Base-by-base conservation (phyloP, 2,797 vertebrate species). In the Micropoecilia bifurca region DNA sequence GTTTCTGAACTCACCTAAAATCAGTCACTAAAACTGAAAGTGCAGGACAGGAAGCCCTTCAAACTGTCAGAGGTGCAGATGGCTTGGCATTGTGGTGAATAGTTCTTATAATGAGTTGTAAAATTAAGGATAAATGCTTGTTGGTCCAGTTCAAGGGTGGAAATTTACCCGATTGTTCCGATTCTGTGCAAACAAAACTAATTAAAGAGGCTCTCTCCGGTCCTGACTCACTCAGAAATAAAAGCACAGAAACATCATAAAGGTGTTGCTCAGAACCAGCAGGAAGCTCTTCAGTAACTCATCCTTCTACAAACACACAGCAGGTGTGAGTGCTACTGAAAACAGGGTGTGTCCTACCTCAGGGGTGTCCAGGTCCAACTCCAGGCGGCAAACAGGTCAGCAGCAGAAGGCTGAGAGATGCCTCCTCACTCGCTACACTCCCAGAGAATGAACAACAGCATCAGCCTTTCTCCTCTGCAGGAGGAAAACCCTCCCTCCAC, bases 331-430 rank as follows among this genome's bases (percentile, higher is more conserved):
- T 72, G 73, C 76, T 36, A 13, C 68, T 82, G 71, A 87, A 84
- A 80, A 18, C 53, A 83, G 68, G 80, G 81, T 85, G 84, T 85
- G 80, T 87, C 92, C 76, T 94, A 94, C 93, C 93, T 94, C 80
- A 71, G 88, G 86, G 74, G 81, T 85, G 89, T 91, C 87, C 88
- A 75, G 66, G 80, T 91, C 85, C 85, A 84, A 89, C 81, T 83
- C 87, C 81, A 78, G 75, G 6, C 87, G 82, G 84, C 77, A 53
- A 92, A 78, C 78, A 76, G 84, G 90, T 22, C 33, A 41, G 83
- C 86, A 88, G 85, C 82, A 6, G 86, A 93, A 81, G 83, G 82
- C 82, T 88, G 77, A 89, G 84, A 84, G 83, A 86, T 90, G 79
- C 88, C 90, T 93, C 85, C 87, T 90, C 74, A 84, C 81, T 91